phyloP scores from a whole-genome alignment of 2,797 vertebrate species.

The Silurus lanzhouensis region DNA sequence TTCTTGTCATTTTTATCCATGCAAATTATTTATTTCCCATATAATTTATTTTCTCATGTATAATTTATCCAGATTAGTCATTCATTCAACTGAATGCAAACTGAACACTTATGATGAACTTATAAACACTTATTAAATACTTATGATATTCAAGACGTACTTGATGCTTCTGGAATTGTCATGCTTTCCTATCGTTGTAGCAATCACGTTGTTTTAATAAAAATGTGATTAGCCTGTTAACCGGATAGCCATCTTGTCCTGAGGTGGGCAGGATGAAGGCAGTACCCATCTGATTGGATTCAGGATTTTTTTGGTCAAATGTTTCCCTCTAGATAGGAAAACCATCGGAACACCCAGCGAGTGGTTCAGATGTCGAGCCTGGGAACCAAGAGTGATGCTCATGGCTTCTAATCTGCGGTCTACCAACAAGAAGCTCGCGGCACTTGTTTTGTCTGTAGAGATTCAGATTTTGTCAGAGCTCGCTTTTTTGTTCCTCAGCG shows the following conservation, averaged over 20 bases:
- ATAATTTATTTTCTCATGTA: too few species aligned
- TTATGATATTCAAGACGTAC: neutral
- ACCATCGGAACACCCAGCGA: neutral
- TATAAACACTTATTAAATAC: too few species aligned
- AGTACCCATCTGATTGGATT: neutral
- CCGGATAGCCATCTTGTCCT: neutral
- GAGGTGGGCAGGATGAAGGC: neutral
- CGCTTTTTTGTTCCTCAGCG: neutral
- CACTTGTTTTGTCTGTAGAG: slow-evolving; percentile 2
- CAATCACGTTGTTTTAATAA: neutral
- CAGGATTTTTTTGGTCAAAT: neutral
- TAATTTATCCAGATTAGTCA: neutral
- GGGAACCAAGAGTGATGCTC: slow-evolving; percentile 3
- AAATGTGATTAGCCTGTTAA: neutral
- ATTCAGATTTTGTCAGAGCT: neutral
- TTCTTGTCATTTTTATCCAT: neutral
- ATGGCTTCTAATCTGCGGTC: slow-evolving; percentile 3
- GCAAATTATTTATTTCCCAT: neutral
- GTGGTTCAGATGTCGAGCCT: slow-evolving; percentile 3
- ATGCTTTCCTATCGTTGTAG: neutral
- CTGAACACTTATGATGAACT: too few species aligned
- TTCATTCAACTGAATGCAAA: too few species aligned
- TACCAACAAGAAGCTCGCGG: neutral
- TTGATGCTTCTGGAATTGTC: neutral
- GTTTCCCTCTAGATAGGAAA: slow-evolving; percentile 2